A percentile compares a stretch with the other conserved stretches of the same genome.
Conservation (phyloP, 1,140 invertebrate species). For the Aphaenogaster floridana region DNA sequence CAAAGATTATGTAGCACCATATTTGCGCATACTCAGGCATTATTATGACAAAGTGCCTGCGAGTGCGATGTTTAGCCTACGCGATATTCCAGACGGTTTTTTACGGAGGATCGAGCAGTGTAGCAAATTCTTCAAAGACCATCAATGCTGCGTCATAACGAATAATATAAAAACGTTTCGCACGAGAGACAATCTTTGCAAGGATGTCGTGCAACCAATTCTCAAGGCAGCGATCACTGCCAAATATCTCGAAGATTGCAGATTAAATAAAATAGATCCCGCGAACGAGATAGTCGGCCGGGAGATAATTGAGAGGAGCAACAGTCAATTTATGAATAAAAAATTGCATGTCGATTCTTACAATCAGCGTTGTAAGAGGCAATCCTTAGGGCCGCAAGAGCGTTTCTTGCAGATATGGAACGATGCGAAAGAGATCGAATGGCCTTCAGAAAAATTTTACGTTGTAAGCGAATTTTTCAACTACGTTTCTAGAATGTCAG, state of each 20-base stretch:
- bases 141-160: constrained; percentile 89
- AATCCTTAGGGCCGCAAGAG: constrained; percentile 64
- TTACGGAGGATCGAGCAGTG: constrained; percentile 90
- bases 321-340: constrained; percentile 19
- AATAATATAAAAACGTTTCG: constrained; percentile 89
- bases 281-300: constrained; percentile 75
- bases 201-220: constrained; percentile 39
- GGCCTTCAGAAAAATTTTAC: not conserved
- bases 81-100: constrained; percentile 90
- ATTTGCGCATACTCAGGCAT: constrained; percentile 86
- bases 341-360: constrained; percentile 77
- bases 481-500: not conserved
- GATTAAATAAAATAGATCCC: constrained; percentile 70
- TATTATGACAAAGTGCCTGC: constrained; percentile 84
- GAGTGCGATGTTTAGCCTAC: constrained; percentile 88
- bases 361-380: constrained; percentile 77
- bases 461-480: constrained; percentile 42
- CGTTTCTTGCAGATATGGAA: constrained; percentile 41
- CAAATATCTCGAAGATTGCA: constrained; percentile 76
- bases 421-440: not conserved
- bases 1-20: constrained; percentile 80
- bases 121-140: constrained; percentile 89
- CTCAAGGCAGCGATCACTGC: constrained; percentile 72
- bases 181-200: not conserved
- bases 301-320: constrained; percentile 45